These are phyloP conservation scores for Xenotilapia flavipinnis DNA, from an alignment of 2,113 vertebrate genomes.

Conservation along the genomic window DNA sequence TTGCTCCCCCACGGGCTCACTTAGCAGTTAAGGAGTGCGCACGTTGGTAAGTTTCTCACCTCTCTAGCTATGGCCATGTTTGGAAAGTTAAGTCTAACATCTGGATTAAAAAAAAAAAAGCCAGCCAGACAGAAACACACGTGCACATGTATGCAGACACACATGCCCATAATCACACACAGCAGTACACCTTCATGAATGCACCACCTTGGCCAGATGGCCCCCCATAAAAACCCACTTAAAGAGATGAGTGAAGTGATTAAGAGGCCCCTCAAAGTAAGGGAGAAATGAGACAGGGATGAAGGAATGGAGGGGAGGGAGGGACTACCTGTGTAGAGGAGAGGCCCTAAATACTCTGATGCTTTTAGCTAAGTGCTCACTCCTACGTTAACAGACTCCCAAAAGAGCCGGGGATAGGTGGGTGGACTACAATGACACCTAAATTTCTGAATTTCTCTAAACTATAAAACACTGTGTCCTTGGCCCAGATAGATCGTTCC, in stretches of 20 bases:
- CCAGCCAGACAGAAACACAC: constrained; percentile 36
- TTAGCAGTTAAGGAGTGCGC: constrained; percentile 5
- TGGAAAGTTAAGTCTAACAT: constrained; percentile 61
- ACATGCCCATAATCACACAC: constrained; percentile 56
- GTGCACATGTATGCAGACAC: constrained; percentile 46
- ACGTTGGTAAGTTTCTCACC: constrained; percentile 36
- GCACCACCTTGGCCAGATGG: constrained; percentile 73
- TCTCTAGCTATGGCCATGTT: constrained; percentile 2
- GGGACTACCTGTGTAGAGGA: constrained; percentile 53
- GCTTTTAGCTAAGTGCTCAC: constrained; percentile 71
- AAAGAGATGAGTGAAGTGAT: constrained; percentile 74
- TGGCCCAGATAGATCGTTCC: constrained; percentile 61
- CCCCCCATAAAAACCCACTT: constrained; percentile 73
- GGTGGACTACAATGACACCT: constrained; percentile 46
- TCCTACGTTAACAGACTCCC: constrained; percentile 60
- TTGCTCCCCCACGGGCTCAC: not conserved
- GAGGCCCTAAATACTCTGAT: constrained; percentile 62
- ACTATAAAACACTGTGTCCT: constrained; percentile 57
- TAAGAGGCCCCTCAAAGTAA: constrained; percentile 69
- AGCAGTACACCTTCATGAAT: constrained; percentile 55
- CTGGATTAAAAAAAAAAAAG: constrained; percentile 46
- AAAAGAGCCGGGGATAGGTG: constrained; percentile 33
- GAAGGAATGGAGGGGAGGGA: constrained; percentile 57
- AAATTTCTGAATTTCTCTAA: constrained; percentile 61
- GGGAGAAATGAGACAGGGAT: constrained; percentile 61